A percentile compares a stretch with the other conserved stretches of the same genome.
phyloP scores from a whole-genome alignment of 2,113 vertebrate species.

The Aptenodytes forsteri region DNA sequence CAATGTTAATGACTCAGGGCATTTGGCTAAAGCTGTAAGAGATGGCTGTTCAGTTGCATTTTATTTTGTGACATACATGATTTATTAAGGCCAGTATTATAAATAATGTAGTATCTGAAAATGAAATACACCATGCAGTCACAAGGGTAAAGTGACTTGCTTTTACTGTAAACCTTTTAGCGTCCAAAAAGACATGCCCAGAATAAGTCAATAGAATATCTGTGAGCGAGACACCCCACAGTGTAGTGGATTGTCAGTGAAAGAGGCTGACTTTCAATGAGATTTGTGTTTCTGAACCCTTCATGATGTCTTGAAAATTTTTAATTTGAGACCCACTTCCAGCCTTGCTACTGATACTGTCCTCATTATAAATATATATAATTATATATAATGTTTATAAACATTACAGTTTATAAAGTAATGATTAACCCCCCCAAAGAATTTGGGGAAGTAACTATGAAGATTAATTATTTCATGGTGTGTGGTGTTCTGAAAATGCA shows the following conservation, averaged over 20 bases:
- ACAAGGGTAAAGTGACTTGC: neutral
- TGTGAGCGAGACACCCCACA: neutral
- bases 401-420: neutral
- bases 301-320: neutral
- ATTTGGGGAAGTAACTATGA: neutral
- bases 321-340: neutral
- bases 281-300: neutral
- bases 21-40: neutral
- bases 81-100: neutral
- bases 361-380: neutral
- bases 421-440: neutral
- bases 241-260: neutral
- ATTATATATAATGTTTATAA: no score
- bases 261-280: neutral
- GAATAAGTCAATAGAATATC: neutral
- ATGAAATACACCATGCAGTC: neutral
- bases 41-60: neutral
- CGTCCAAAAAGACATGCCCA: neutral
- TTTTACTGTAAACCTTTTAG: neutral
- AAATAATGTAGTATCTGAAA: neutral
- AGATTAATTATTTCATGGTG: neutral
- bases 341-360: neutral
- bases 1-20: neutral
- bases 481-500: neutral
- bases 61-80: neutral